Conservation (phyloP, 2,888 invertebrate species). For the Gryllus longicercus region DNA sequence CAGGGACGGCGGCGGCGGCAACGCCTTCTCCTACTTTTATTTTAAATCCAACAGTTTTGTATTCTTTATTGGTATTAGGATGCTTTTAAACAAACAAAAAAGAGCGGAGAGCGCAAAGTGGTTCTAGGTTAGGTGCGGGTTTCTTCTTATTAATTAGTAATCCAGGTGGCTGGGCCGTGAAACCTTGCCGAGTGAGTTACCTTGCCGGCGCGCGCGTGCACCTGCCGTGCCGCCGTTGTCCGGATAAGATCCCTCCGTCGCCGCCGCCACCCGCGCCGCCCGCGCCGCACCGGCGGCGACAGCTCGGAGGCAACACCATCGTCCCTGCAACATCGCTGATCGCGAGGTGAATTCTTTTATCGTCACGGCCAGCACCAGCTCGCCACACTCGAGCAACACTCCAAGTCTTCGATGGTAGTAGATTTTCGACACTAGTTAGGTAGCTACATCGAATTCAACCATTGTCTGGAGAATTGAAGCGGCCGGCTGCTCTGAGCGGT, state of each 20-base stretch:
- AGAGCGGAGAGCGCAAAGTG: conserved; percentile 8
- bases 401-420: no score
- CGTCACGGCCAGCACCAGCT: no score
- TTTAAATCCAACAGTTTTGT: neutral
- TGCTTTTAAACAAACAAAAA: neutral
- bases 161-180: conserved; percentile 3
- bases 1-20: neutral
- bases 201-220: neutral
- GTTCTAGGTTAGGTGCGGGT: conserved; percentile 17
- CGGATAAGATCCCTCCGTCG: neutral
- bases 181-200: conserved; percentile 17
- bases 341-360: no score
- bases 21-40: neutral
- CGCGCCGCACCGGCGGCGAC: no score
- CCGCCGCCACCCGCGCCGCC: neutral
- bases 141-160: conserved; percentile 17
- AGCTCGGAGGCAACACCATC: no score
- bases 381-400: no score
- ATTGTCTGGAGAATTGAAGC: no score
- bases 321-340: no score
- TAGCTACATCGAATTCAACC: no score
- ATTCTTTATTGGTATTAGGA: neutral
- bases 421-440: no score
- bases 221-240: neutral
- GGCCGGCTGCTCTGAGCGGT: no score